These are phyloP conservation scores for Cydia amplana DNA, from an alignment of 1,140 invertebrate species.

Conservation along the genomic window DNA sequence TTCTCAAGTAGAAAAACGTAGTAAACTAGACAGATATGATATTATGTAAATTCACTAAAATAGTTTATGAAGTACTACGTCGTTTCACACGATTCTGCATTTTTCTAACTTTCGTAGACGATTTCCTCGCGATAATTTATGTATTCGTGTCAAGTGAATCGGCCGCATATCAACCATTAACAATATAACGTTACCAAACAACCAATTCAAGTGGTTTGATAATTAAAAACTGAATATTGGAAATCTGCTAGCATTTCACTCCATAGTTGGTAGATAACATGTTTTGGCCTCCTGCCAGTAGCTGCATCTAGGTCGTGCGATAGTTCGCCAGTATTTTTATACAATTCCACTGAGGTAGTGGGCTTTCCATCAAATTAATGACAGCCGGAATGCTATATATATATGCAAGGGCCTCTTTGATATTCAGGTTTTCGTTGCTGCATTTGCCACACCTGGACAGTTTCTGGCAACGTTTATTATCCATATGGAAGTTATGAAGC, in stretches of 20 bases:
- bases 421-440: not conserved
- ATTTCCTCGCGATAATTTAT: not conserved
- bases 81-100: not conserved
- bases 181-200: slow-evolving; percentile 53
- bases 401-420: slow-evolving; percentile 20
- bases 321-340: slow-evolving; percentile 56
- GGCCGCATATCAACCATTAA: slow-evolving; percentile 48
- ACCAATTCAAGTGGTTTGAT: slow-evolving; percentile 65
- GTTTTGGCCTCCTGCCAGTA: slow-evolving; percentile 65
- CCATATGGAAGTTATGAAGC: not conserved
- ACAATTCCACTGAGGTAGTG: slow-evolving; percentile 35
- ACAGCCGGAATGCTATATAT: slow-evolving; percentile 17
- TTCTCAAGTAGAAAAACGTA: too few relatives aligned
- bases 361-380: slow-evolving; percentile 37
- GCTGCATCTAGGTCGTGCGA: slow-evolving; percentile 66
- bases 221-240: slow-evolving; percentile 75
- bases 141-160: slow-evolving; percentile 53
- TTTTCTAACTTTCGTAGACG: not conserved
- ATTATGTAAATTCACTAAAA: too few relatives aligned
- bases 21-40: too few relatives aligned
- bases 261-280: slow-evolving; percentile 63
- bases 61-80: too few relatives aligned
- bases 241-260: slow-evolving; percentile 66
- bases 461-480: slow-evolving; percentile 7
- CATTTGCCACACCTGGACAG: slow-evolving; percentile 16